Evolutionary conservation across 2,797 vertebrate genomes (phyloP).

Genomic region (Manis crassicaudata): DNA sequence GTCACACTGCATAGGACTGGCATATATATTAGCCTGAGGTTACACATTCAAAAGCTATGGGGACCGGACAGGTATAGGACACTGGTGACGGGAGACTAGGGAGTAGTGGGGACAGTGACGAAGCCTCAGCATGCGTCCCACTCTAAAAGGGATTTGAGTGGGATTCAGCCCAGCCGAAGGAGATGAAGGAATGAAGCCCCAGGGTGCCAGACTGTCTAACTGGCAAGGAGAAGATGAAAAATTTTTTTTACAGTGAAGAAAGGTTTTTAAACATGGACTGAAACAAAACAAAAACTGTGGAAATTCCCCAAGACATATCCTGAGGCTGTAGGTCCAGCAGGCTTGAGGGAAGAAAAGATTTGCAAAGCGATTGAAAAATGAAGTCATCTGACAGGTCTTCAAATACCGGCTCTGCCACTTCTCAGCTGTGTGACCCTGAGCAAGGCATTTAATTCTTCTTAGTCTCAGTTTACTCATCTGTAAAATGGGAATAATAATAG

Average conservation of each 20-base stretch:
- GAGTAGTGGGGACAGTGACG: neutral
- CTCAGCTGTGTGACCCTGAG: neutral
- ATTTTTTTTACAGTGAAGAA: neutral
- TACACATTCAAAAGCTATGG: neutral
- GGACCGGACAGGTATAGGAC: neutral
- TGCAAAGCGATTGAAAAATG: neutral
- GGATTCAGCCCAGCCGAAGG: neutral
- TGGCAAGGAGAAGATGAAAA: neutral
- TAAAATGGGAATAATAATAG: neutral
- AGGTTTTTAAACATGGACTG: neutral
- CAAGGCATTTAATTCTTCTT: neutral
- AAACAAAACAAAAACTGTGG: neutral
- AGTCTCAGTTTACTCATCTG: slow-evolving; percentile 11
- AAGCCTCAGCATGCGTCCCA: accelerated
- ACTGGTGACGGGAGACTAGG: neutral
- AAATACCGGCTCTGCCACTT: neutral
- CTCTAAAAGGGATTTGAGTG: neutral
- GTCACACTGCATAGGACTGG: neutral
- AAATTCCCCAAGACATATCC: neutral
- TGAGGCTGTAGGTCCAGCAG: neutral
- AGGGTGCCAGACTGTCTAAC: neutral
- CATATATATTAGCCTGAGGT: neutral
- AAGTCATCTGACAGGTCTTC: neutral
- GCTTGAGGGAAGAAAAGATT: neutral
- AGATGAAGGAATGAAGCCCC: neutral